phyloP scores from a whole-genome alignment of 2,888 invertebrate species.

The Beris morrisii region DNA sequence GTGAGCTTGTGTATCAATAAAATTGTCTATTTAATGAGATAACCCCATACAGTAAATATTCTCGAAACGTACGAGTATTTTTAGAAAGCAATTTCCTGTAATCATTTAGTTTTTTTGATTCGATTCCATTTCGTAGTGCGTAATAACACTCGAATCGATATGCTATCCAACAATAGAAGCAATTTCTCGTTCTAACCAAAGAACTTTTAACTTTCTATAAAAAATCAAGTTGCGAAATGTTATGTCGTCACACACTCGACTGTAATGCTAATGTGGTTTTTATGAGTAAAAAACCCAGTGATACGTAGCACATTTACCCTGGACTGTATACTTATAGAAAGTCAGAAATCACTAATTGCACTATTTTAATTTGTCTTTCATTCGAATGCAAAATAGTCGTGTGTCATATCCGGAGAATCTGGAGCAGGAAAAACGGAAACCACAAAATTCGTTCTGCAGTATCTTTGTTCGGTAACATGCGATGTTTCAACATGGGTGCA shows the following conservation, averaged over 20 bases:
- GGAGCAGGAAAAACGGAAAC: constrained; percentile 94
- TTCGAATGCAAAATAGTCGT: constrained; percentile 63
- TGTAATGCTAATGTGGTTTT: neutral
- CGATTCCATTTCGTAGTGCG: neutral
- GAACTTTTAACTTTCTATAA: too few species aligned
- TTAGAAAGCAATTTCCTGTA: constrained; percentile 12
- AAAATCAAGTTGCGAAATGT: too few species aligned
- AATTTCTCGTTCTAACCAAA: neutral
- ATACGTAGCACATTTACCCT: constrained; percentile 2
- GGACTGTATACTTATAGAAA: neutral
- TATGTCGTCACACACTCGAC: too few species aligned
- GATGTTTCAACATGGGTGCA: constrained; percentile 91
- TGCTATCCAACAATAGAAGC: too few species aligned
- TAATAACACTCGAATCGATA: too few species aligned
- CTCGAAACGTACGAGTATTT: neutral
- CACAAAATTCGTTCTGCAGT: constrained; percentile 88
- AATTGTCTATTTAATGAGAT: neutral
- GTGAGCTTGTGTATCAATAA: constrained; percentile 41
- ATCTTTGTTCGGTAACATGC: constrained; percentile 84
- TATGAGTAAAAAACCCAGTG: constrained; percentile 6
- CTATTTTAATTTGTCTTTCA: constrained; percentile 15
- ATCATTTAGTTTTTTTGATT: neutral
- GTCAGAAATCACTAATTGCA: neutral
- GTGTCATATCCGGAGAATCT: constrained; percentile 90
- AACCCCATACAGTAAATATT: neutral